These are phyloP conservation scores for Siniperca chuatsi DNA, from an alignment of 2,113 vertebrate species.

Conservation along the genomic window DNA sequence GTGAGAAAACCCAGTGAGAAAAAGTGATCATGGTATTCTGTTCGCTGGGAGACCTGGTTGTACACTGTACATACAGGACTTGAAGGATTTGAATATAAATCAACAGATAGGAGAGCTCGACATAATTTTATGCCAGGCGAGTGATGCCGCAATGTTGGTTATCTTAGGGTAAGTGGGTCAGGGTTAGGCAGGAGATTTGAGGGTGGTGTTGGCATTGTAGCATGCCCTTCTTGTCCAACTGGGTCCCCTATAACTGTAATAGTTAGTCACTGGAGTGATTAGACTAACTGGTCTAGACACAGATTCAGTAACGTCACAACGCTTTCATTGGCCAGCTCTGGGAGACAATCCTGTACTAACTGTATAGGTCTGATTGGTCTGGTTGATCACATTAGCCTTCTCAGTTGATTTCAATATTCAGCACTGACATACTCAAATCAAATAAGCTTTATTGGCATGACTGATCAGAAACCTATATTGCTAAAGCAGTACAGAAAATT, in stretches of 20 bases:
- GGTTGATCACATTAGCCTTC: not conserved
- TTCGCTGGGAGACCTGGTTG: conserved; percentile 23
- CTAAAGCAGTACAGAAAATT: no score
- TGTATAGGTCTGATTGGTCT: not conserved
- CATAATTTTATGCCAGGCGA: not conserved
- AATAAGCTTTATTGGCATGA: no score
- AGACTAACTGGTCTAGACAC: not conserved
- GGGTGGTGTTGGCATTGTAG: not conserved
- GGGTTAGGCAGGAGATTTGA: not conserved
- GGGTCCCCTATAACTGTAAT: not conserved
- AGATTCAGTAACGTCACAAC: not conserved
- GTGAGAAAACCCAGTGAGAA: conserved; percentile 23
- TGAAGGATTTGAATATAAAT: conserved; percentile 37
- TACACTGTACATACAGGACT: conserved; percentile 1
- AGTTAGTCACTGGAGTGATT: not conserved
- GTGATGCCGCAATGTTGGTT: not conserved
- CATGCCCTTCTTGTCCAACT: not conserved
- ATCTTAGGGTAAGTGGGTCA: not conserved
- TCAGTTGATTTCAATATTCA: not conserved
- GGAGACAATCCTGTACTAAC: not conserved
- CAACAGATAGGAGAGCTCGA: not conserved
- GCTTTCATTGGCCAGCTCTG: not conserved
- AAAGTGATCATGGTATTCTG: conserved; percentile 19
- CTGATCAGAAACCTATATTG: no score
- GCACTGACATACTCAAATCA: not conserved